Base-by-base conservation (phyloP, 2,888 invertebrate genomes). In the Leucoptera coffeella region DNA sequence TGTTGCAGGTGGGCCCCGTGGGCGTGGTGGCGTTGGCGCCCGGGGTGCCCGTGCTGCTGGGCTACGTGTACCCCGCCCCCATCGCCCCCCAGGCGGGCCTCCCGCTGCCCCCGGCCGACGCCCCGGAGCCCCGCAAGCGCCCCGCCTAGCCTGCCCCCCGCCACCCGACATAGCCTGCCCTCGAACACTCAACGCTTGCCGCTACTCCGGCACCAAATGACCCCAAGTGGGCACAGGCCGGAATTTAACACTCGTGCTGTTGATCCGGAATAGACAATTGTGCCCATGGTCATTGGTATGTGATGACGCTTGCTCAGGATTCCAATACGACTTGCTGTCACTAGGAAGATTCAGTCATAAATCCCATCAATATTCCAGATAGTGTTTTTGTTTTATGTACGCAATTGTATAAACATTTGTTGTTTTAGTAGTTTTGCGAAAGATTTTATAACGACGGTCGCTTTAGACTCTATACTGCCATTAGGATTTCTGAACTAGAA, bases 91-190 rank as follows among this genome's bases (percentile, higher is more conserved):
- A 24, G 31, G 29, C 31, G 24, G 32, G 31, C 31, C 29, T 17
- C 27, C 30, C 28, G 24, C 31, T 21, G 13, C 27, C 30, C 30
- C 11, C 20, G 22, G 22, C 57, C 15, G 57, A 57, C 31, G 60
- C 50, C 33, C 58, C 61, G 32, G 64, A 65, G 49, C 62, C 65
- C 33, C 58, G 56, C 38, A 58, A 64, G 45, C 64, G 64, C 15
- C 54, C 61, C 30, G 64, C 59, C 44, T 17, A 17, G 25, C 25
- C 25, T 4, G 25, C 17, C 7, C 9, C 8, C 19, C 19, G n/a
- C 23, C 12, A 23, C n/a, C 23, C 23, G 6, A n/a, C 22, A 23
- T 12, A 12, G 23, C 23, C 23, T n/a, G 11, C 23, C 12, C 7
- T 12, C 23, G 23, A 14, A 23, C 23, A 23, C 14, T 9, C 14